Evolutionary conservation across 1,140 invertebrate genomes (phyloP).

Genomic region (Spodoptera frugiperda): DNA sequence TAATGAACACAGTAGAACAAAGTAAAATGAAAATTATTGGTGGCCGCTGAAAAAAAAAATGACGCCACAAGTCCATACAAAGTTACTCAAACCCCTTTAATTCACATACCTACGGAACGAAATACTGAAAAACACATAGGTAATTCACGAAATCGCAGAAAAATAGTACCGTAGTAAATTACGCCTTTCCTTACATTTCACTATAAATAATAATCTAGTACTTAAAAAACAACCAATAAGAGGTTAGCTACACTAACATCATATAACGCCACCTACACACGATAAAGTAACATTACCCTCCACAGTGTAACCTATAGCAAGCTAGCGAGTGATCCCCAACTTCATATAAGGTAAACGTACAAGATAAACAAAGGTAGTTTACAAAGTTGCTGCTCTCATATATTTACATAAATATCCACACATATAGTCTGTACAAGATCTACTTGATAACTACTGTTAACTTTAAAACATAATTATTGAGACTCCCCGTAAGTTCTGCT

Average conservation of each 20-base stretch:
- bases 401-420: slow-evolving; percentile 16
- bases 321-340: slow-evolving; percentile 40
- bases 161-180: too few species aligned
- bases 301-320: slow-evolving; percentile 17
- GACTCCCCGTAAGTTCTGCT: too few species aligned
- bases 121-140: too few species aligned
- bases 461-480: neutral
- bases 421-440: slow-evolving; percentile 14
- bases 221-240: neutral
- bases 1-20: too few species aligned
- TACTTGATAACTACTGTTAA: neutral
- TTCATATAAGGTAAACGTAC: slow-evolving; percentile 43
- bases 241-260: neutral
- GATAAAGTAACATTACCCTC: slow-evolving; percentile 26
- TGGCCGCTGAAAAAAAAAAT: too few species aligned
- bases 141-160: too few species aligned
- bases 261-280: neutral
- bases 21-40: too few species aligned
- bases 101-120: too few species aligned
- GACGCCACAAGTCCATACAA: too few species aligned
- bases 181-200: too few species aligned
- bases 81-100: too few species aligned
- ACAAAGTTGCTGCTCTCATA: slow-evolving; percentile 47
- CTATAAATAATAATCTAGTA: too few species aligned
- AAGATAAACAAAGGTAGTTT: slow-evolving; percentile 50